Evolutionary conservation across 2,113 vertebrate species (phyloP).

Genomic region (Sclerurus mexicanus): DNA sequence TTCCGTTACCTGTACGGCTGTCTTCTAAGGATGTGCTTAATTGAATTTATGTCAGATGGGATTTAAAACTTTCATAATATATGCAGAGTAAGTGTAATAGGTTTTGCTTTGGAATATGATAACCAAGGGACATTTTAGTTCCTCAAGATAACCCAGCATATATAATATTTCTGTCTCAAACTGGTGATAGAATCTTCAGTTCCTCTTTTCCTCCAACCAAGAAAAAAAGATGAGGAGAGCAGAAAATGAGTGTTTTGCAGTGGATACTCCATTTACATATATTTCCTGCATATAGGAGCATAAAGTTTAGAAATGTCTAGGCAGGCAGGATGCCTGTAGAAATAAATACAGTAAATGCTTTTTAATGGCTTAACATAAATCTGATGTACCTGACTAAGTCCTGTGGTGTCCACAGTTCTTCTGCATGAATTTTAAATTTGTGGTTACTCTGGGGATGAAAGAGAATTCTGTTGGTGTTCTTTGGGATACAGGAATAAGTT

Average conservation of each 20-base stretch:
- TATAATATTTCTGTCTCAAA: constrained; percentile 35
- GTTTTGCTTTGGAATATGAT: constrained; percentile 54
- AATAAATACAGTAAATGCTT: constrained; percentile 6
- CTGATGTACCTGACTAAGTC: not conserved
- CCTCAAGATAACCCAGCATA: not conserved
- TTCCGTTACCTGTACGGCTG: not conserved
- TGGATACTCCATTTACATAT: constrained; percentile 19
- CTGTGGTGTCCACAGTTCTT: not conserved
- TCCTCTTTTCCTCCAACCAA: not conserved
- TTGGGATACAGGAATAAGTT: not conserved
- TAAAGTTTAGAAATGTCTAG: constrained; percentile 8
- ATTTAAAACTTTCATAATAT: constrained; percentile 50
- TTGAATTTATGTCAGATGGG: constrained; percentile 45
- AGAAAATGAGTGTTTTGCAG: constrained; percentile 38
- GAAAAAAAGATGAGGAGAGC: not conserved
- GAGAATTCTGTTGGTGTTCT: not conserved
- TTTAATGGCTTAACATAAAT: constrained; percentile 22
- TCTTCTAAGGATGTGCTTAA: constrained; percentile 45
- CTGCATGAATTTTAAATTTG: not conserved
- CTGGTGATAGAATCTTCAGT: not conserved
- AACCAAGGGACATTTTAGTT: constrained; percentile 55
- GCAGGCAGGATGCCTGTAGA: not conserved
- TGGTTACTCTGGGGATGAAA: not conserved
- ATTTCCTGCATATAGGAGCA: constrained; percentile 1
- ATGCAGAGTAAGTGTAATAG: constrained; percentile 44